A percentile compares a stretch with the other conserved stretches of the same genome.
Evolutionary conservation across 2,888 invertebrate genomes (phyloP).

Genomic region (Ctena decussata): DNA sequence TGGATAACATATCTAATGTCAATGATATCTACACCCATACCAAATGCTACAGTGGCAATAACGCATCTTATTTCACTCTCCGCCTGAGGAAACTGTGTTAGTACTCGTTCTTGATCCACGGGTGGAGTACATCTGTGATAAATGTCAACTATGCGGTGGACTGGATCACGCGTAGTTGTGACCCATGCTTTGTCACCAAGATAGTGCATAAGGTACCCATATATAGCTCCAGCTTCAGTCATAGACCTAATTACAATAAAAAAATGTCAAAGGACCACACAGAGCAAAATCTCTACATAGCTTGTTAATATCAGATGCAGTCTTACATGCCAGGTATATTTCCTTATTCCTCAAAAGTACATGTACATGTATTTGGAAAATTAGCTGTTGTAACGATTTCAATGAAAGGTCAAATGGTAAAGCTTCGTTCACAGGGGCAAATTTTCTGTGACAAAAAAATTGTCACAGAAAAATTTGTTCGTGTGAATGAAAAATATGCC

Average conservation of each 20-base stretch:
- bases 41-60: background rate
- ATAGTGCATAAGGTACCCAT: background rate
- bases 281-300: too few relatives aligned
- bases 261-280: too few relatives aligned
- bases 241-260: background rate
- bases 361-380: too few relatives aligned
- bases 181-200: background rate
- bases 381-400: too few relatives aligned
- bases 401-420: too few relatives aligned
- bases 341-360: too few relatives aligned
- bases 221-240: background rate
- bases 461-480: too few relatives aligned
- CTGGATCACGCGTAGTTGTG: background rate
- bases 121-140: background rate
- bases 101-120: background rate
- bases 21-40: background rate
- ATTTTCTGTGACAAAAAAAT: too few relatives aligned
- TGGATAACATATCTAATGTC: background rate
- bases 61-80: background rate
- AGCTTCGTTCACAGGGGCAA: too few relatives aligned
- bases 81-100: background rate
- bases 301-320: too few relatives aligned
- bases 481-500: too few relatives aligned
- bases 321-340: too few relatives aligned
- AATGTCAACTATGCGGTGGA: background rate